phyloP scores from a whole-genome alignment of 2,797 vertebrate genomes.

The Carduelis carduelis region DNA sequence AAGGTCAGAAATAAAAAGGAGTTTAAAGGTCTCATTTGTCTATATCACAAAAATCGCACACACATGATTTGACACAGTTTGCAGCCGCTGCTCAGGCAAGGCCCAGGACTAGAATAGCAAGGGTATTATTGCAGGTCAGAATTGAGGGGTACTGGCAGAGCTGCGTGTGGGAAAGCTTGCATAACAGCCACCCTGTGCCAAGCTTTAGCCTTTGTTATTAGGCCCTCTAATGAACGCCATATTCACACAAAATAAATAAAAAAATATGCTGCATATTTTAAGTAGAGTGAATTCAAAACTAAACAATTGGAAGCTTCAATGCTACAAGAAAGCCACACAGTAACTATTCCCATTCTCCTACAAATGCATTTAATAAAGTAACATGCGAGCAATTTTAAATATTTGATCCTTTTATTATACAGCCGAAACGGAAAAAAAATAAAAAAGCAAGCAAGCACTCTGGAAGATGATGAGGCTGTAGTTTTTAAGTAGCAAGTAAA shows the following conservation, averaged over 20 bases:
- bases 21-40: slow-evolving; percentile 28
- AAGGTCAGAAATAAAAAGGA: neutral
- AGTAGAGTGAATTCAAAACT: slow-evolving; percentile 64
- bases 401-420: slow-evolving; percentile 37
- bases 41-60: slow-evolving; percentile 16
- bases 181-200: slow-evolving; percentile 60
- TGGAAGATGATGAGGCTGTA: slow-evolving; percentile 38
- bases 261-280: slow-evolving; percentile 59
- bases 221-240: slow-evolving; percentile 68
- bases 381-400: slow-evolving; percentile 40
- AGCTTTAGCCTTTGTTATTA: slow-evolving; percentile 70
- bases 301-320: slow-evolving; percentile 65
- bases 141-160: slow-evolving; percentile 59
- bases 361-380: slow-evolving; percentile 54
- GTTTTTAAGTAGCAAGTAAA: slow-evolving; percentile 56
- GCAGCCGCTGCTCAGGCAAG: slow-evolving; percentile 30
- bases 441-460: neutral
- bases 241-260: slow-evolving; percentile 47
- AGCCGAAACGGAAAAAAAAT: neutral
- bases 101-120: slow-evolving; percentile 54
- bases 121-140: slow-evolving; percentile 67
- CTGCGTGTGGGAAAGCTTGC: slow-evolving; percentile 65
- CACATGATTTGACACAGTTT: slow-evolving; percentile 47
- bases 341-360: slow-evolving; percentile 48
- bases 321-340: slow-evolving; percentile 20